phyloP scores from a whole-genome alignment of 2,113 vertebrate species.

The Mirza zaza region DNA sequence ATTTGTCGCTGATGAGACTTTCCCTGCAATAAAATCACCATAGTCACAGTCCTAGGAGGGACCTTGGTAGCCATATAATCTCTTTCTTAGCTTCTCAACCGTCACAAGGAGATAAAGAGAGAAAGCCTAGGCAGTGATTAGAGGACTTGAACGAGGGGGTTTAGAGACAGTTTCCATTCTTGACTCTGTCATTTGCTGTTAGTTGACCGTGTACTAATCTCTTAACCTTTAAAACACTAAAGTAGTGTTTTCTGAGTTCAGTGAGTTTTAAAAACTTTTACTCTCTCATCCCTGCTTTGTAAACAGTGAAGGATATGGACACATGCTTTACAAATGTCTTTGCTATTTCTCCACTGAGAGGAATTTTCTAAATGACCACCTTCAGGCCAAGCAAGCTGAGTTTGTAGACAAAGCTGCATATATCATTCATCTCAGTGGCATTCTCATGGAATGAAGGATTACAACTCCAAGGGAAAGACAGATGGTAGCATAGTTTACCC shows the following conservation, averaged over 20 bases:
- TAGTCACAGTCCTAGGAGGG: neutral
- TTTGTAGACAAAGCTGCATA: neutral
- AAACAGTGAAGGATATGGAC: neutral
- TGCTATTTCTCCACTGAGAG: neutral
- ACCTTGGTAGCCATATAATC: neutral
- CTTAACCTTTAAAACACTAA: neutral
- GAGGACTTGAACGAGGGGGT: neutral
- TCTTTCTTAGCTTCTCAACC: neutral
- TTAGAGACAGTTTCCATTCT: neutral
- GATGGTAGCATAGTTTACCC: neutral
- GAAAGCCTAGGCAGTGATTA: neutral
- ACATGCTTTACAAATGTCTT: neutral
- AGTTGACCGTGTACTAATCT: neutral
- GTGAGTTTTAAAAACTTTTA: neutral
- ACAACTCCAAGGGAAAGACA: neutral
- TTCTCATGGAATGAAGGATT: neutral
- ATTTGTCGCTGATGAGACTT: constrained; percentile 15
- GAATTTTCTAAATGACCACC: neutral
- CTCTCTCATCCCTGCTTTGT: neutral
- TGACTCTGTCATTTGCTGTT: neutral
- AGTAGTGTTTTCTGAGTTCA: neutral
- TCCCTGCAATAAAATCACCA: constrained; percentile 20
- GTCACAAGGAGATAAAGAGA: neutral
- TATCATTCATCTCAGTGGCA: neutral
- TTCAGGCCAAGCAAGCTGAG: neutral